Conservation (phyloP, 2,888 invertebrate genomes). For the Adelognathus sp. region DNA sequence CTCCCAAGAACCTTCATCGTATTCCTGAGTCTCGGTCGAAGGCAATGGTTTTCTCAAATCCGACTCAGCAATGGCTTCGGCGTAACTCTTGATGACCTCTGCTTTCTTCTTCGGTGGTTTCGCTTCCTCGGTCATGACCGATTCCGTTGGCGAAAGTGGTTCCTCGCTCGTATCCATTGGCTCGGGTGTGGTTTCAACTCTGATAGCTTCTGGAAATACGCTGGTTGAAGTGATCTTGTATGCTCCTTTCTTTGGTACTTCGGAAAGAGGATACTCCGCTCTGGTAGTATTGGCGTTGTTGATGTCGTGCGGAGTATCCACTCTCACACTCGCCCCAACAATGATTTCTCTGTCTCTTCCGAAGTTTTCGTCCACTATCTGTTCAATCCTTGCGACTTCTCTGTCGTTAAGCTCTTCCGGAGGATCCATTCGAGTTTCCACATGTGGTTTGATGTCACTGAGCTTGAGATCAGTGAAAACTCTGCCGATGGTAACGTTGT, state of each 20-base stretch:
- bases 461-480: conserved; percentile 40
- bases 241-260: background rate
- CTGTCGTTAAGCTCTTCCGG: background rate
- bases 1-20: conserved; percentile 41
- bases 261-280: background rate
- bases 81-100: conserved; percentile 67
- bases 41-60: conserved; percentile 1
- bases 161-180: conserved; percentile 74
- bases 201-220: conserved; percentile 57
- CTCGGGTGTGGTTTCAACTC: conserved; percentile 67
- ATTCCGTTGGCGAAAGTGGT: conserved; percentile 69
- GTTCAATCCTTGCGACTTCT: conserved; percentile 7
- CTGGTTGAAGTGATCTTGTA: conserved; percentile 38
- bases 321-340: conserved; percentile 11
- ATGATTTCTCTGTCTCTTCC: conserved; percentile 8
- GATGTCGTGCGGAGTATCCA: conserved; percentile 15
- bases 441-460: conserved; percentile 22
- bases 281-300: conserved; percentile 47
- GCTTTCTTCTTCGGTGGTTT: conserved; percentile 37
- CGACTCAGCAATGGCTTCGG: conserved; percentile 66
- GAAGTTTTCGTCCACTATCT: background rate
- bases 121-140: conserved; percentile 55
- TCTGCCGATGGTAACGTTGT: conserved; percentile 20
- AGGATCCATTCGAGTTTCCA: conserved; percentile 3
- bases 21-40: background rate